These are phyloP conservation scores for Lydus trimaculatus DNA, from an alignment of 2,888 invertebrate genomes.

Conservation along the genomic window DNA sequence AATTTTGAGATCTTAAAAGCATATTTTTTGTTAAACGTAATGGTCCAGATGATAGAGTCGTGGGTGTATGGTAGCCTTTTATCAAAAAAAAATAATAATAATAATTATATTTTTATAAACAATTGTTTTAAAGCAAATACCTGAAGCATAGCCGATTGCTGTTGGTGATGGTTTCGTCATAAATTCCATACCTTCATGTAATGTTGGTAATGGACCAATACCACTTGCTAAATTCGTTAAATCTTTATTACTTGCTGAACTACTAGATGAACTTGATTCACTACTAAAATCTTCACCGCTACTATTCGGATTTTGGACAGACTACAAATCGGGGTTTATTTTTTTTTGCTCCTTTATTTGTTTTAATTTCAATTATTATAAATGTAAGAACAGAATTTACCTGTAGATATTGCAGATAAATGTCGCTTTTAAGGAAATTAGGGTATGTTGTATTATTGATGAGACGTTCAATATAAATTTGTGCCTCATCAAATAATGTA, in stretches of 20 bases:
- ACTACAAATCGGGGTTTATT: slow-evolving; percentile 41
- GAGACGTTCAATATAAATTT: slow-evolving; percentile 74
- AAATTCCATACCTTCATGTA: slow-evolving; percentile 87
- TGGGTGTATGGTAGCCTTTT: slow-evolving; percentile 60
- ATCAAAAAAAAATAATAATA: slow-evolving; percentile 11
- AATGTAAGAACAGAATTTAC: slow-evolving; percentile 64
- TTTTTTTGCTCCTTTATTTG: no score
- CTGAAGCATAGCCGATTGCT: slow-evolving; percentile 53
- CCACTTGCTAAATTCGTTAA: slow-evolving; percentile 54
- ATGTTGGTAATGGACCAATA: slow-evolving; percentile 72
- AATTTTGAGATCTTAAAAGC: slow-evolving; percentile 80
- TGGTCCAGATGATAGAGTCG: slow-evolving; percentile 51
- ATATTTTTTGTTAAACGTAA: slow-evolving; percentile 80
- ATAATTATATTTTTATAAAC: slow-evolving; percentile 5
- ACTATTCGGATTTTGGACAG: slow-evolving; percentile 53
- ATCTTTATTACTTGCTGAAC: slow-evolving; percentile 55
- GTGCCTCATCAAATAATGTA: slow-evolving; percentile 82
- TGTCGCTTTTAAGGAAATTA: slow-evolving; percentile 90
- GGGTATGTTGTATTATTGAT: slow-evolving; percentile 91
- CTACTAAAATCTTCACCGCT: slow-evolving; percentile 50
- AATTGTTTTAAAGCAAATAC: slow-evolving; percentile 41
- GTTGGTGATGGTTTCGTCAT: slow-evolving; percentile 54
- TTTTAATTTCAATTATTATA: not conserved
- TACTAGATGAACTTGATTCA: slow-evolving; percentile 56
- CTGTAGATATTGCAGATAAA: slow-evolving; percentile 86